Conservation (phyloP, 2,888 invertebrate genomes). For the Amaurobius ferox region DNA sequence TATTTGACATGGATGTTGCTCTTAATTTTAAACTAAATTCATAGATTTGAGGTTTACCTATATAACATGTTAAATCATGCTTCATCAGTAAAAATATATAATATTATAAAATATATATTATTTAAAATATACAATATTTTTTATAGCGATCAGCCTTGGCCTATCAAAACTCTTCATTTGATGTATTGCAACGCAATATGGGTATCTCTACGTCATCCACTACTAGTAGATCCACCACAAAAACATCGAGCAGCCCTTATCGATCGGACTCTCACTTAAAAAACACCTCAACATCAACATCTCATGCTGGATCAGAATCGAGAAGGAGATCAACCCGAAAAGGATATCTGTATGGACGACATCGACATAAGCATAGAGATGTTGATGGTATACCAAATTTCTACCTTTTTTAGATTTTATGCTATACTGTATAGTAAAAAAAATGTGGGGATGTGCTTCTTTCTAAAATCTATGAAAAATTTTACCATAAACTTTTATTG, state of each 20-base stretch:
- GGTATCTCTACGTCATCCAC: conserved; percentile 97
- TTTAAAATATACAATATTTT: no score
- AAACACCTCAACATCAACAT: conserved; percentile 77
- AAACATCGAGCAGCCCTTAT: conserved; percentile 95
- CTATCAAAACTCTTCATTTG: conserved; percentile 82
- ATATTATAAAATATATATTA: no score
- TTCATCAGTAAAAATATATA: no score
- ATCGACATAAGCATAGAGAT: conserved; percentile 48
- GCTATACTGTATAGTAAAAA: no score
- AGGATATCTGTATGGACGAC: conserved; percentile 54
- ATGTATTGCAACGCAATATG: conserved; percentile 80
- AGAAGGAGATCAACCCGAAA: conserved; percentile 49
- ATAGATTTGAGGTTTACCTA: no score
- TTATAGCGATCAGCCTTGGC: conserved; percentile 87
- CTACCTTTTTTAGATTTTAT: no score
- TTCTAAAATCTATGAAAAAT: no score
- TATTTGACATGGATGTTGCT: no score
- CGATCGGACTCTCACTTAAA: conserved; percentile 79
- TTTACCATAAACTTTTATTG: no score
- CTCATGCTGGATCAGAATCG: conserved; percentile 61
- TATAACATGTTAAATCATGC: no score
- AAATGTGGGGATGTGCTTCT: no score
- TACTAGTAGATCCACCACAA: conserved; percentile 91
- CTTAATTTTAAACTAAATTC: no score
- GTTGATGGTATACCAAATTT: conserved; percentile 55